phyloP scores from a whole-genome alignment of 2,113 vertebrate genomes.

The Dipodomys stephensi region DNA sequence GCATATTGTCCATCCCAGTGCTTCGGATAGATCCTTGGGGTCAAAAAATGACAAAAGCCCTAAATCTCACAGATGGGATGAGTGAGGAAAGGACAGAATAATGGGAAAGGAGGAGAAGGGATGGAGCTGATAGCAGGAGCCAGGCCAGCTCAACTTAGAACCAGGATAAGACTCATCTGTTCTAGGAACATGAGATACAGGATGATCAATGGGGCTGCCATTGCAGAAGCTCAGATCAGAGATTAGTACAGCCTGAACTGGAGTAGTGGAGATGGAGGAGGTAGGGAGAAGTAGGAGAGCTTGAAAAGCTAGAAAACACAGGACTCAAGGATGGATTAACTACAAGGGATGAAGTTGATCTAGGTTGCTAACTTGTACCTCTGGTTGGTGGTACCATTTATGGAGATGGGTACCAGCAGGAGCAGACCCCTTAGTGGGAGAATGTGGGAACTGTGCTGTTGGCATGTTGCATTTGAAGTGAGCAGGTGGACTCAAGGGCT shows the following conservation, averaged over 20 bases:
- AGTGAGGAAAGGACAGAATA: neutral
- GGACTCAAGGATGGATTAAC: neutral
- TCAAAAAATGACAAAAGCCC: neutral
- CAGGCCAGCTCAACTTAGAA: neutral
- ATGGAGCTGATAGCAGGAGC: neutral
- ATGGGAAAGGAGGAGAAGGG: neutral
- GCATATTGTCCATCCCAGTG: fast-evolving
- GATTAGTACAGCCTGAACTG: neutral
- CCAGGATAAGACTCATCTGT: neutral
- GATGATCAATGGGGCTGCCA: neutral
- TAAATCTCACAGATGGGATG: too few species aligned
- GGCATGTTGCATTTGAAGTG: neutral
- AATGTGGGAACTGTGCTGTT: too few species aligned
- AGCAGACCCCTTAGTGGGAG: neutral
- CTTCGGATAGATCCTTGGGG: neutral
- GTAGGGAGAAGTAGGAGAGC: neutral
- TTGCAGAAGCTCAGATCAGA: neutral
- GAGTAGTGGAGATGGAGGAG: neutral
- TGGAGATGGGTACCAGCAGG: neutral
- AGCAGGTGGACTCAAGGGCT: neutral
- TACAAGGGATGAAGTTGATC: too few species aligned
- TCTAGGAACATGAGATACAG: neutral
- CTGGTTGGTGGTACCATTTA: neutral
- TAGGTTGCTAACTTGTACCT: neutral
- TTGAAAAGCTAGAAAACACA: neutral